Evolutionary conservation across 2,888 invertebrate genomes (phyloP), one percentile per base, ranked within the genome.

Genomic region (Exephanes ischioxanthus): DNA sequence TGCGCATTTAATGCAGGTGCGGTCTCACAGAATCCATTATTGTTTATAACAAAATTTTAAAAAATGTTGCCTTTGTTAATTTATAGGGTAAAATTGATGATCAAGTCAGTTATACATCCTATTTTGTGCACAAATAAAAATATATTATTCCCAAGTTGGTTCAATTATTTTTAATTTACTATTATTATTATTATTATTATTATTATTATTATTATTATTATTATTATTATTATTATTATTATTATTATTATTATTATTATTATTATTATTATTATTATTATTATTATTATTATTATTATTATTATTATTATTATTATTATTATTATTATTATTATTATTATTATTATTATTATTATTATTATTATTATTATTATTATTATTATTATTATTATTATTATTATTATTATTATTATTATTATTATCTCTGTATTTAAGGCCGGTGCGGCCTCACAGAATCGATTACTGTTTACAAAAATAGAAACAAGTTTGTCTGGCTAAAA

Each of bases 1-100:
- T 80, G 83, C 80, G 83, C 68, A 83, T 76, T 85, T 51, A 26
- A 51, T 48, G 85, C 85, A 85, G 85, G 83, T 85, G 83, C 77
- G 61, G 53, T 67, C 67, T 41, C 51, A 66, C 53, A 66, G 73
- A 85, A 85, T 77, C 63, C 33, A 41, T 77, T 67, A 85, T 83
- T 85, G 76, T 85, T 72, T 51, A 63, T 68, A 67, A 72, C 76
- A 67, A 85, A 80, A 80, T 22, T 22, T 22, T 22, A 0, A 22
- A 22, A 22, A 22, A 22, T 0, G 0, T 22, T 70, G 33, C 67
- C 48, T 33, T 22, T 53, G 68, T 75, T 81, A 55, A 82, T 79
- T 82, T 82, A 80, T 58, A 68, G 51, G 22, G 61, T 68, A 63
- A 68, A 67, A 83, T 37, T 48, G 73, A 67, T 61, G 68, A 63